These are phyloP conservation scores for Drosophila meridionalis DNA, from an alignment of 2,888 invertebrate genomes.

Conservation along the genomic window DNA sequence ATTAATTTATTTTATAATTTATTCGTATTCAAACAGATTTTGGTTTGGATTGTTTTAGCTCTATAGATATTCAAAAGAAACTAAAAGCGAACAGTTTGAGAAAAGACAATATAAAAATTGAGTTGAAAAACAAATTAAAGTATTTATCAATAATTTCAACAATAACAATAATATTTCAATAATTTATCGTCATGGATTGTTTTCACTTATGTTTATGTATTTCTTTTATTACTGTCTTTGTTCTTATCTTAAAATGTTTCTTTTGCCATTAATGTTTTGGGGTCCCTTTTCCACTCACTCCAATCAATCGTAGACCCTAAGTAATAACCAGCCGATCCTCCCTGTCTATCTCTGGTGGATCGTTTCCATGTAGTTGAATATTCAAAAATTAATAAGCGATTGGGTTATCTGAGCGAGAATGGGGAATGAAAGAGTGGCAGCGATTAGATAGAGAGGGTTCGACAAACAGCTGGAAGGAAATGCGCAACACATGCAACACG, in stretches of 20 bases:
- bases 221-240: not conserved
- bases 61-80: too few relatives aligned
- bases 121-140: too few relatives aligned
- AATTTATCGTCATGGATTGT: too few relatives aligned
- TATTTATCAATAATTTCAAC: too few relatives aligned
- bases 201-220: not conserved
- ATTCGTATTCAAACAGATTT: too few relatives aligned
- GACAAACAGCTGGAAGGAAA: conserved; percentile 35
- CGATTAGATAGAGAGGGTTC: conserved; percentile 38
- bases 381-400: conserved; percentile 15
- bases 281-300: not conserved
- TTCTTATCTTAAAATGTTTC: not conserved
- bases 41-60: too few relatives aligned
- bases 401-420: conserved; percentile 23
- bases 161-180: too few relatives aligned
- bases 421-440: conserved; percentile 8
- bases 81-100: too few relatives aligned
- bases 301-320: not conserved
- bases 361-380: not conserved
- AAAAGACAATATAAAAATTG: too few relatives aligned
- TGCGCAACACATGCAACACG: conserved; percentile 4
- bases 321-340: not conserved
- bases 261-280: conserved; percentile 2
- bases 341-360: not conserved
- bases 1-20: too few relatives aligned